Evolutionary conservation across 1,140 invertebrate genomes (phyloP).

Genomic region (Maconellicoccus hirsutus): DNA sequence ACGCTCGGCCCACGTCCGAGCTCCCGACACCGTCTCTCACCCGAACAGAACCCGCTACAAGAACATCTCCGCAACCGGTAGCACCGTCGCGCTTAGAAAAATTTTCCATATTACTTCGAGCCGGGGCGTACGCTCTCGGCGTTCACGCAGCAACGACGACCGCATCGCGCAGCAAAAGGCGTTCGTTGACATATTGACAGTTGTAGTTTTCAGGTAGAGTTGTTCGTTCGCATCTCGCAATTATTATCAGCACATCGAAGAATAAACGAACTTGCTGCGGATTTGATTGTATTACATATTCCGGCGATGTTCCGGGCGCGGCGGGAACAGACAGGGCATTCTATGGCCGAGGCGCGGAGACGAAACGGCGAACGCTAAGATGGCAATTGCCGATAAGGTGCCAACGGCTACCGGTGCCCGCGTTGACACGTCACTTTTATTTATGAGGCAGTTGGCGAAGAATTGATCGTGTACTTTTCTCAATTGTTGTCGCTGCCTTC

Average conservation of each 20-base stretch:
- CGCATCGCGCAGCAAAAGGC: no score
- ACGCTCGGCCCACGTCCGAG: no score
- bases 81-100: no score
- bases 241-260: not conserved
- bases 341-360: no score
- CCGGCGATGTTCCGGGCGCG: not conserved
- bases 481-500: constrained; percentile 9
- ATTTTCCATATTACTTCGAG: no score
- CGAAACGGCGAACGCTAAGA: not conserved
- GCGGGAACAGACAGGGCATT: no score
- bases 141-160: no score
- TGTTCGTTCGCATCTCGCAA: constrained; percentile 2
- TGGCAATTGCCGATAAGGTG: constrained; percentile 17
- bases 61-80: no score
- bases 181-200: constrained; percentile 10
- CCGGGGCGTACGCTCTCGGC: no score
- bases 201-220: constrained; percentile 16
- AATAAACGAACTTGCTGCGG: constrained; percentile 11
- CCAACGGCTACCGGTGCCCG: constrained; percentile 20
- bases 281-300: constrained; percentile 22
- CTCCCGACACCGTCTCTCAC: no score
- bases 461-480: constrained; percentile 20
- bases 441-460: constrained; percentile 16
- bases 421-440: constrained; percentile 22
- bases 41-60: no score